phyloP scores from a whole-genome alignment of 2,797 vertebrate genomes.

The Sebastes diaconus region DNA sequence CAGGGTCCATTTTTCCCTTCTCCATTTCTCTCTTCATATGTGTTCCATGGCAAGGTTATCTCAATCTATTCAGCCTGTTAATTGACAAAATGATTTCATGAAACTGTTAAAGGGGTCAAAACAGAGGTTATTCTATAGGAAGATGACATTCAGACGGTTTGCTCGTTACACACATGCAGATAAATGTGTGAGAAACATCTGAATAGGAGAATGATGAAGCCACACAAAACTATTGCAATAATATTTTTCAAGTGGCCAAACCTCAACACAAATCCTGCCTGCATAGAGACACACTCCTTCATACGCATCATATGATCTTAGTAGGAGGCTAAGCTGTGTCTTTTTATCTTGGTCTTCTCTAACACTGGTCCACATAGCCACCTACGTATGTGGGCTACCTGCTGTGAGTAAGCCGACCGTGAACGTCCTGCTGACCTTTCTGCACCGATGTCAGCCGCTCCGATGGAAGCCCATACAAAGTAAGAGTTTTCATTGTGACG shows the following conservation, averaged over 20 bases:
- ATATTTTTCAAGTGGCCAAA: not conserved
- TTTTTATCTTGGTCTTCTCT: not conserved
- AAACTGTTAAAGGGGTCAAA: not conserved
- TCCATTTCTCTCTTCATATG: not conserved
- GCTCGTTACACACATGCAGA: not conserved
- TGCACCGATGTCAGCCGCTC: conserved; percentile 44
- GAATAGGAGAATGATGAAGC: not conserved
- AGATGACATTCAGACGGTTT: not conserved
- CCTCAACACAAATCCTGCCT: not conserved
- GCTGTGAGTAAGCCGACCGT: conserved; percentile 53
- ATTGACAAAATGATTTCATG: not conserved
- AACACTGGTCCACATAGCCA: not conserved
- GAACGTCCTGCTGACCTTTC: conserved; percentile 64
- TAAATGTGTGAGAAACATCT: not conserved
- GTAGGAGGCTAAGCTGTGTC: not conserved
- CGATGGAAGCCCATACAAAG: conserved; percentile 1
- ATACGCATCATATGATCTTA: not conserved
- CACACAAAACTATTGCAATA: not conserved
- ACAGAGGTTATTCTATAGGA: not conserved
- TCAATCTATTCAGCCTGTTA: not conserved
- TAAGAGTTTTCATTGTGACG: conserved; percentile 2
- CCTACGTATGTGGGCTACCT: conserved; percentile 19
- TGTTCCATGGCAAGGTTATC: conserved; percentile 12
- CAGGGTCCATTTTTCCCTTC: not conserved
- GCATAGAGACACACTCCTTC: not conserved